Conservation (phyloP, 2,797 vertebrate genomes). For the Apodemus agrarius region DNA sequence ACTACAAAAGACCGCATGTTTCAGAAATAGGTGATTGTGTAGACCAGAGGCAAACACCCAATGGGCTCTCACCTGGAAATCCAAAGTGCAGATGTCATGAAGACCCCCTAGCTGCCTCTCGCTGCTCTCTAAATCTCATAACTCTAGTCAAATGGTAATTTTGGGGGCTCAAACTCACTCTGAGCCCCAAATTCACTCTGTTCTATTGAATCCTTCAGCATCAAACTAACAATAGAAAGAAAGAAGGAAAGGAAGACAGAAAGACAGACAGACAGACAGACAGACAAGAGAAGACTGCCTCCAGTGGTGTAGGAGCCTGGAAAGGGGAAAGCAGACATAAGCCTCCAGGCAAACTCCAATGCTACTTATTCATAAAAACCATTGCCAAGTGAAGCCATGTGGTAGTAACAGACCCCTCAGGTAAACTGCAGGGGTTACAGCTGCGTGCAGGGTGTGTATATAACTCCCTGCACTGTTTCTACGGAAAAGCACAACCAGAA, state of each 20-base stretch:
- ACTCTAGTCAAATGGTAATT: neutral
- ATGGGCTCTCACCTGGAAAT: neutral
- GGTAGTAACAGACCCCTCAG: neutral
- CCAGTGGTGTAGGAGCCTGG: neutral
- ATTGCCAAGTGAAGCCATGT: neutral
- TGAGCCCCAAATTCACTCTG: neutral
- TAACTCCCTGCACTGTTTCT: neutral
- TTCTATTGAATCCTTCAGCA: neutral
- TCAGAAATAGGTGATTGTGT: neutral
- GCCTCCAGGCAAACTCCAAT: neutral
- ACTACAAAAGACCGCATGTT: neutral
- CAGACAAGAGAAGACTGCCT: neutral
- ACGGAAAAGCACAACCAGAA: neutral
- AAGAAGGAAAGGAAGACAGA: neutral
- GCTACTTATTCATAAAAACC: neutral
- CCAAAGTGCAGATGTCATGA: neutral
- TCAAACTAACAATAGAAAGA: neutral
- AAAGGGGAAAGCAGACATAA: neutral
- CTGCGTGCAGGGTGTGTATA: neutral
- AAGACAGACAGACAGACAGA: neutral
- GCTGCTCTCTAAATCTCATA: neutral
- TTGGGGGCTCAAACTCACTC: neutral
- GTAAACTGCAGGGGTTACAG: neutral
- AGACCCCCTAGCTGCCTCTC: neutral
- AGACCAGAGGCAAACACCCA: slow-evolving; percentile 42